Evolutionary conservation across 2,888 invertebrate species (phyloP).

Genomic region (Zhengitettix transpicula): DNA sequence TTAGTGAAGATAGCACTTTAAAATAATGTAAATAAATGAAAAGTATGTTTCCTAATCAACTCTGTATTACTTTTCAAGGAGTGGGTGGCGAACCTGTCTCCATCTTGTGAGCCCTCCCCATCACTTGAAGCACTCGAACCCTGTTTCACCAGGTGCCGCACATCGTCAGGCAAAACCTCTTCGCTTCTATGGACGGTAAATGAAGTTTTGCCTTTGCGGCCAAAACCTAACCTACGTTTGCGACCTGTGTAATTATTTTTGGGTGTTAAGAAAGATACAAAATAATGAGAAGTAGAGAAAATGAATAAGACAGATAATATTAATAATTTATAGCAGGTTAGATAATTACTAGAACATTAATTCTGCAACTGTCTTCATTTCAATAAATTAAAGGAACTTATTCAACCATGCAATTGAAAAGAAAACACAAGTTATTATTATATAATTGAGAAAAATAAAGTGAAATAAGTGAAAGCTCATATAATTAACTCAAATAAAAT

Average conservation of each 20-base stretch:
- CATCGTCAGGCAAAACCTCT: constrained; percentile 85
- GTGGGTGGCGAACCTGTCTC: constrained; percentile 19
- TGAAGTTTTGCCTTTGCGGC: constrained; percentile 87
- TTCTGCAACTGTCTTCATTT: too few species aligned
- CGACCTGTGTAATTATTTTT: constrained; percentile 43
- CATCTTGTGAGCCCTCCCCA: constrained; percentile 48
- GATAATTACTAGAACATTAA: too few species aligned
- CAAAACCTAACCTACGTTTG: constrained; percentile 87
- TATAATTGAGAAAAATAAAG: too few species aligned
- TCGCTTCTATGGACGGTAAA: constrained; percentile 97
- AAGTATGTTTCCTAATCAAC: neutral
- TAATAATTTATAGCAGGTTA: too few species aligned
- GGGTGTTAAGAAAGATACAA: neutral
- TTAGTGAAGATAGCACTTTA: too few species aligned
- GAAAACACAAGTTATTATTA: too few species aligned
- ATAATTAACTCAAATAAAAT: too few species aligned
- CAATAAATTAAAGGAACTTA: too few species aligned
- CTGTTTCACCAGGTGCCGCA: constrained; percentile 46
- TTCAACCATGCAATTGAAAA: too few species aligned
- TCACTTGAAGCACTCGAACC: constrained; percentile 89
- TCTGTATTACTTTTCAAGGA: neutral
- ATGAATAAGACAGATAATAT: too few species aligned
- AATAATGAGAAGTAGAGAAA: neutral
- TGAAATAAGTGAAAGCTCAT: too few species aligned
- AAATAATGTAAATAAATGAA: too few species aligned